These are phyloP conservation scores for Phrynocephalus forsythii DNA, from an alignment of 2,797 vertebrate species.

Conservation along the genomic window DNA sequence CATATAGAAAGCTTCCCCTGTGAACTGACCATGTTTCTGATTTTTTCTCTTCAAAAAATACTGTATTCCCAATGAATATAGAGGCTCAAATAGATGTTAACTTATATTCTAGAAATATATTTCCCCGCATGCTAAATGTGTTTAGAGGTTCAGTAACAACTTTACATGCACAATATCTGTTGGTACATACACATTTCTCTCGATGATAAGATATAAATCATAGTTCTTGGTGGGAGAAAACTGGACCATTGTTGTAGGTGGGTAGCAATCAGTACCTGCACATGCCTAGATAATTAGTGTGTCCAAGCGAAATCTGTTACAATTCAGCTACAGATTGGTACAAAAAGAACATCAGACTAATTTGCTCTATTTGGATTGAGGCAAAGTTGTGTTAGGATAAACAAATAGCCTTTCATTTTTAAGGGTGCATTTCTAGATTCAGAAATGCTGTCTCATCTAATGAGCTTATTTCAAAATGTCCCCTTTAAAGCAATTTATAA, in stretches of 20 bases:
- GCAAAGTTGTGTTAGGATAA: too few relatives aligned
- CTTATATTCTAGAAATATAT: neutral
- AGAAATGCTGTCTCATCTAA: too few relatives aligned
- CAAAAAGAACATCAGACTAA: too few relatives aligned
- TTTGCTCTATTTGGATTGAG: too few relatives aligned
- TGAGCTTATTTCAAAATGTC: neutral
- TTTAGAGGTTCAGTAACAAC: neutral
- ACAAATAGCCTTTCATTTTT: too few relatives aligned
- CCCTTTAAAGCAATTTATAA: neutral
- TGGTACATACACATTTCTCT: neutral
- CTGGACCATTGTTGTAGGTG: constrained; percentile 16
- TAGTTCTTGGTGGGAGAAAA: neutral
- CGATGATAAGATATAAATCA: neutral
- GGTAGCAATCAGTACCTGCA: neutral
- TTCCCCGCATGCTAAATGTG: neutral
- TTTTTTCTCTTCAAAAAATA: constrained; percentile 18
- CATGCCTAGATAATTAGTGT: neutral
- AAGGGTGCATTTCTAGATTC: too few relatives aligned
- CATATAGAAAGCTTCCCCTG: constrained; percentile 61
- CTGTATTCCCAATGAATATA: constrained; percentile 43
- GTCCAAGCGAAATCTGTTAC: neutral
- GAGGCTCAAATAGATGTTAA: constrained; percentile 33
- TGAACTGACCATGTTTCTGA: constrained; percentile 39
- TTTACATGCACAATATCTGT: constrained; percentile 17
- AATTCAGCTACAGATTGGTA: too few relatives aligned